Conservation (phyloP, 2,888 invertebrate genomes). For the Oegoconia quadripuncta region DNA sequence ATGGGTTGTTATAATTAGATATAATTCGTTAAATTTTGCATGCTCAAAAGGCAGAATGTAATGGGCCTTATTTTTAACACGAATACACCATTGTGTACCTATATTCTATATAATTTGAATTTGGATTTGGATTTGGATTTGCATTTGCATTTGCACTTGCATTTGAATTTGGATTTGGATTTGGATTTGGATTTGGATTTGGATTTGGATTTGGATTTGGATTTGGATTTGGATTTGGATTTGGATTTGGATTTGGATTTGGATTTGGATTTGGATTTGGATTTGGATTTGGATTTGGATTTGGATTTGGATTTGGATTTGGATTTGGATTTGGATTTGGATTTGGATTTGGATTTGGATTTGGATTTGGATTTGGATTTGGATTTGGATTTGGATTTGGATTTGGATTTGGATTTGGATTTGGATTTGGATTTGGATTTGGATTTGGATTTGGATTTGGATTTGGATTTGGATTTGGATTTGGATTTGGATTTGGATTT, state of each 20-base stretch:
- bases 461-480: constrained; percentile 1
- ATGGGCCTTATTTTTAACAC: too few relatives aligned
- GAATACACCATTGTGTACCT: too few relatives aligned
- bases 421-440: constrained; percentile 1
- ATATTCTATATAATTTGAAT: too few relatives aligned
- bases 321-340: constrained; percentile 2
- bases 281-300: background rate
- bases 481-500: constrained; percentile 1
- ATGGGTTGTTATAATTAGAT: too few relatives aligned
- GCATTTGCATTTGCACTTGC: background rate
- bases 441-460: constrained; percentile 1
- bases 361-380: constrained; percentile 3
- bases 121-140: constrained; percentile 1
- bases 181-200: background rate
- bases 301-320: constrained; percentile 2
- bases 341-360: constrained; percentile 2
- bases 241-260: constrained; percentile 3
- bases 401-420: constrained; percentile 2
- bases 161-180: constrained; percentile 1
- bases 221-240: constrained; percentile 1
- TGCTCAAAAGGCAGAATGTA: too few relatives aligned
- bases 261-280: background rate
- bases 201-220: constrained; percentile 2
- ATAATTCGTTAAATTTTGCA: too few relatives aligned
- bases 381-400: constrained; percentile 1